Percentiles rank a stretch among this genome's conserved stretches.
phyloP scores from a whole-genome alignment of 2,888 invertebrate genomes.

The Aporophyla lueneburgensis region DNA sequence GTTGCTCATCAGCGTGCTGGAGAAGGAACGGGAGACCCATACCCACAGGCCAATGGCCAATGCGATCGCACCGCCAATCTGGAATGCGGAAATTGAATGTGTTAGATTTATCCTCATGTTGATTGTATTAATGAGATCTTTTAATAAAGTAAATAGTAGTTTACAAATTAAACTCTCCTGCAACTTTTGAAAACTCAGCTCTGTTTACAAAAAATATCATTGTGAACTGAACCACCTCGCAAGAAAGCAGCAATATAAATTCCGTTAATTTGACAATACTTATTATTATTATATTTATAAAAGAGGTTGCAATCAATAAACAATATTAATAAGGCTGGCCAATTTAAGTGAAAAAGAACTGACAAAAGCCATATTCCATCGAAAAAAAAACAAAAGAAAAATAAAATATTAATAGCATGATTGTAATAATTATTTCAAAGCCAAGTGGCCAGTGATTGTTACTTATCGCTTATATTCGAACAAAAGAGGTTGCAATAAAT shows the following conservation, averaged over 20 bases:
- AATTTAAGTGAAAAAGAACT: slow-evolving; percentile 3
- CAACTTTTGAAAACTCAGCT: background rate
- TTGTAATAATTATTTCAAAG: background rate
- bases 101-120: background rate
- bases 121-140: background rate
- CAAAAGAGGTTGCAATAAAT: slow-evolving; percentile 2
- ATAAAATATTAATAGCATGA: slow-evolving; percentile 20
- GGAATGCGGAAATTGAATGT: slow-evolving; percentile 64
- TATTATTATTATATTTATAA: background rate
- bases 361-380: background rate
- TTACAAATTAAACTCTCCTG: background rate
- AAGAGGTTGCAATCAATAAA: background rate
- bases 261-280: background rate
- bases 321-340: slow-evolving; percentile 3
- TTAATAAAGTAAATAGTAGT: background rate
- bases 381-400: slow-evolving; percentile 20
- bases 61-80: slow-evolving; percentile 95
- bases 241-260: background rate
- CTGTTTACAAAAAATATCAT: background rate
- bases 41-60: slow-evolving; percentile 96
- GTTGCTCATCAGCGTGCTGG: slow-evolving; percentile 96
- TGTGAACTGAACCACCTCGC: background rate
- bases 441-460: slow-evolving; percentile 2
- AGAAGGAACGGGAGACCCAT: slow-evolving; percentile 95
- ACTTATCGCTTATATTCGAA: background rate